A percentile compares a stretch with the other conserved stretches of the same genome.
These are phyloP conservation scores for Haliclystus octoradiatus DNA, from an alignment of 30 jellyfish, hydroid and myxozoan species.

Conservation along the genomic window DNA sequence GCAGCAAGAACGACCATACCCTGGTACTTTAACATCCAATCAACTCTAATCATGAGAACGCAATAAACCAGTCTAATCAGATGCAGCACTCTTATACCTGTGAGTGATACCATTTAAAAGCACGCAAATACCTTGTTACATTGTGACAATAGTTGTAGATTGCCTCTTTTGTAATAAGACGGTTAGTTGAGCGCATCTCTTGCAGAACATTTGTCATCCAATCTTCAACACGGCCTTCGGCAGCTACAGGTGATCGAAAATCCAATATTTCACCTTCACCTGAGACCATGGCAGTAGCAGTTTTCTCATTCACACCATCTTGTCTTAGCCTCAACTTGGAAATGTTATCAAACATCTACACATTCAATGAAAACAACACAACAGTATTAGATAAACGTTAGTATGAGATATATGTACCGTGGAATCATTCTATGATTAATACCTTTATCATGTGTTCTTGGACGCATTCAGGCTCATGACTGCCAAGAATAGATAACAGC, in stretches of 20 bases:
- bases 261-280: slow-evolving; percentile 91
- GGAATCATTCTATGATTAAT: too few relatives aligned
- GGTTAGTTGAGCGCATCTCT: slow-evolving; percentile 87
- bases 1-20: slow-evolving; percentile 98
- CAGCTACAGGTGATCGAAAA: slow-evolving; percentile 57
- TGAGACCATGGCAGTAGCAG: slow-evolving; percentile 83
- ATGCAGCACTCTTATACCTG: too few relatives aligned
- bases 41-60: too few relatives aligned
- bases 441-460: slow-evolving; percentile 98
- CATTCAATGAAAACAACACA: background rate
- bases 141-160: slow-evolving; percentile 63
- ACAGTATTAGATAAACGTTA: too few relatives aligned
- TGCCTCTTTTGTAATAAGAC: slow-evolving; percentile 86
- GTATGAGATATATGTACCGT: too few relatives aligned
- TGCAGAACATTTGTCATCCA: slow-evolving; percentile 92
- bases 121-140: slow-evolving; percentile 44
- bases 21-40: slow-evolving; percentile 93
- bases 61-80: too few relatives aligned
- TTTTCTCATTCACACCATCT: slow-evolving; percentile 49
- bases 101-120: too few relatives aligned
- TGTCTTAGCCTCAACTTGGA: slow-evolving; percentile 74
- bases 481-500: slow-evolving; percentile 81
- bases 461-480: slow-evolving; percentile 95
- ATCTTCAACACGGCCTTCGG: slow-evolving; percentile 97
- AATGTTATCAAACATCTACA: slow-evolving; percentile 88